Percentiles rank a stretch among this genome's conserved stretches.
phyloP scores from a whole-genome alignment of 2,113 vertebrate species.

The Leptobrachium leishanense region DNA sequence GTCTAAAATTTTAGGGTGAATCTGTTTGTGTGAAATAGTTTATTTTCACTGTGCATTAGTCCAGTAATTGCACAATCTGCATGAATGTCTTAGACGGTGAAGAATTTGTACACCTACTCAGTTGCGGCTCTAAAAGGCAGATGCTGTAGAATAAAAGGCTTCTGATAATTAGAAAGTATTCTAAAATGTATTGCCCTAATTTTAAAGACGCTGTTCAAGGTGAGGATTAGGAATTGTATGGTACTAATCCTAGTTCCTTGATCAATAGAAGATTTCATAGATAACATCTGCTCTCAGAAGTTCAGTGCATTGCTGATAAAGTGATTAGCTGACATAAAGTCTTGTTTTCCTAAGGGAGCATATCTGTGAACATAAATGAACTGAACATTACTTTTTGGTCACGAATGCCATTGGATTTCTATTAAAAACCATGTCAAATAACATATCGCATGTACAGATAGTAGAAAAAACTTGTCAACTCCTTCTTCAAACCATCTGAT shows the following conservation, averaged over 20 bases:
- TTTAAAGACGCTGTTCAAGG: background rate
- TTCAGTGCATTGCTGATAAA: background rate
- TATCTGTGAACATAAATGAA: background rate
- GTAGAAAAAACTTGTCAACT: background rate
- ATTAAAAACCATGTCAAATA: slow-evolving; percentile 10
- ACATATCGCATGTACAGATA: background rate
- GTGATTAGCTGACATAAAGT: background rate
- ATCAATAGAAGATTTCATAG: background rate
- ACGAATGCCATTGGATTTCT: background rate
- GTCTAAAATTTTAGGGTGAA: too few species aligned
- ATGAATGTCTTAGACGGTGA: too few species aligned
- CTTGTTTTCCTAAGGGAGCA: background rate
- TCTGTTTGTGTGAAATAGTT: too few species aligned
- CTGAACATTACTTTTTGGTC: background rate
- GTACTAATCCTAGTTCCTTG: background rate
- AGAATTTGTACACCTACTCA: too few species aligned
- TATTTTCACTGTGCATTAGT: too few species aligned
- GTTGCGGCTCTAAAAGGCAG: too few species aligned
- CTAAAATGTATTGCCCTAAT: too few species aligned
- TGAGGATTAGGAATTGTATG: background rate
- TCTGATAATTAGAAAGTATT: too few species aligned
- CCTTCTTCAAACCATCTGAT: background rate
- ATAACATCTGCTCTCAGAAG: background rate
- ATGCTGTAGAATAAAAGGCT: too few species aligned
- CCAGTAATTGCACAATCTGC: too few species aligned